A percentile compares a stretch with the other conserved stretches of the same genome.
These are phyloP conservation scores for Falco concolor DNA, from an alignment of 2,797 vertebrate species.

Conservation along the genomic window DNA sequence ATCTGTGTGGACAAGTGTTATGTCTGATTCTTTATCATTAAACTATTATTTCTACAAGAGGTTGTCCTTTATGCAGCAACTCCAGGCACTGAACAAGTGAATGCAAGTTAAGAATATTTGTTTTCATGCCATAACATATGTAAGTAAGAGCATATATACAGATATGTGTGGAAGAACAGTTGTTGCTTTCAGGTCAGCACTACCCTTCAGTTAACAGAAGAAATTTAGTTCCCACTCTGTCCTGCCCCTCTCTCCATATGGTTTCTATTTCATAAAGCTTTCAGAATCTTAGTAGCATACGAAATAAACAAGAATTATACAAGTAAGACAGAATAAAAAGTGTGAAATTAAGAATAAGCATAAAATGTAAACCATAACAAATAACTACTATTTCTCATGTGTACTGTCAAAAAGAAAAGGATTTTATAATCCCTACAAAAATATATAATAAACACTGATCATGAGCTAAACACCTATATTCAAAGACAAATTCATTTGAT, in stretches of 20 bases:
- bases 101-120: neutral
- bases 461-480: neutral
- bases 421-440: neutral
- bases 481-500: neutral
- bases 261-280: neutral
- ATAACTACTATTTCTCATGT: neutral
- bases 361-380: neutral
- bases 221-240: neutral
- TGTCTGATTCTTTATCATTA: neutral
- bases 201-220: neutral
- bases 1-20: neutral
- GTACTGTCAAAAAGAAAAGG: neutral
- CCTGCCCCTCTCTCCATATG: neutral
- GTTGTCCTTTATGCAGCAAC: neutral
- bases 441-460: neutral
- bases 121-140: neutral
- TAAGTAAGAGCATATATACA: neutral
- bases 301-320: neutral
- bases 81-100: neutral
- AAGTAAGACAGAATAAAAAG: neutral
- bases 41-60: neutral
- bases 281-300: neutral
- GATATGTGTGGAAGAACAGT: rapidly evolving
- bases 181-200: neutral
- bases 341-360: neutral